Evolutionary conservation across 2,797 vertebrate species (phyloP).

Genomic region (Luscinia megarhynchos): DNA sequence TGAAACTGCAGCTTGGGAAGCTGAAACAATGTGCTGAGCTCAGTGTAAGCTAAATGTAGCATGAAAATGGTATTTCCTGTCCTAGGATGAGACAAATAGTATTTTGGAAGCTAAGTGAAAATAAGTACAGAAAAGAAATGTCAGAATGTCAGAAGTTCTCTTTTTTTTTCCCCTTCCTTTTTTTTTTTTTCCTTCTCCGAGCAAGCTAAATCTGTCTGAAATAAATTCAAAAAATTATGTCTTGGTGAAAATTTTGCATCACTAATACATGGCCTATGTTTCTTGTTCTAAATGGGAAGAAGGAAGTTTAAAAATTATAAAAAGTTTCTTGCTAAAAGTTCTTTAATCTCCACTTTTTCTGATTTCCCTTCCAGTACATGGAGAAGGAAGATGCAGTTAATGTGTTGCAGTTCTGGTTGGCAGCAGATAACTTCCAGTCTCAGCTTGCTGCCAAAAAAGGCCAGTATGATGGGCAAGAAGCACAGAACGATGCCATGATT

Average conservation of each 20-base stretch:
- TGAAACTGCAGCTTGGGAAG: neutral
- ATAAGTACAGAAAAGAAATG: neutral
- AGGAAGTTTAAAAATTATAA: neutral
- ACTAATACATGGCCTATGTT: neutral
- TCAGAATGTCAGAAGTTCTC: neutral
- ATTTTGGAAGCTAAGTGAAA: neutral
- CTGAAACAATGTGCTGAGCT: neutral
- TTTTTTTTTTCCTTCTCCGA: fast-evolving
- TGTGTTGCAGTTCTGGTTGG: slow-evolving; percentile 96
- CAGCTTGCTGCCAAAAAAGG: slow-evolving; percentile 96
- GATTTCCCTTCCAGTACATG: slow-evolving; percentile 87
- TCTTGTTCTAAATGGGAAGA: neutral
- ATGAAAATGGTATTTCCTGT: neutral
- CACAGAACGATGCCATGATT: slow-evolving; percentile 99
- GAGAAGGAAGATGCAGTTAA: slow-evolving; percentile 99
- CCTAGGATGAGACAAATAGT: neutral
- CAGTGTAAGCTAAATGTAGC: neutral
- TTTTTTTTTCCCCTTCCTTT: fast-evolving
- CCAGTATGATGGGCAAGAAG: slow-evolving; percentile 98
- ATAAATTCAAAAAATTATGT: neutral
- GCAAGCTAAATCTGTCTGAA: neutral
- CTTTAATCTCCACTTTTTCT: neutral
- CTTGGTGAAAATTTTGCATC: neutral
- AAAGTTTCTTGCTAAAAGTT: neutral
- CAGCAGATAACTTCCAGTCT: slow-evolving; percentile 98